A percentile compares a stretch with the other conserved stretches of the same genome.
Conservation (phyloP, 2,113 vertebrate genomes). For the Macaca nemestrina region DNA sequence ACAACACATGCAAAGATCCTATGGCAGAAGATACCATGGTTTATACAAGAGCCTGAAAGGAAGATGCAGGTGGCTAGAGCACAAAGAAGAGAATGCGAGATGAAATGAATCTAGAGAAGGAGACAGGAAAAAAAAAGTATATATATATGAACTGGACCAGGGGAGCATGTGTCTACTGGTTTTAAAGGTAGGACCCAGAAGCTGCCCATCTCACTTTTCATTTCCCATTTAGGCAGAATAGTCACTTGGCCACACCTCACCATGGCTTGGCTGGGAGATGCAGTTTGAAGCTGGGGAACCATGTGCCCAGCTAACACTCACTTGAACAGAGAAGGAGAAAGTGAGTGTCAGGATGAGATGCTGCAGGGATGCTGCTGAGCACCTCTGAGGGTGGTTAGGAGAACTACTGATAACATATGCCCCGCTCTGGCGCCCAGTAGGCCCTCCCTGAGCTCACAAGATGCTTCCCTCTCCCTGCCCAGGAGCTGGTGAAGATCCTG, state of each 20-base stretch:
- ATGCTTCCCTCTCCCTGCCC: background rate
- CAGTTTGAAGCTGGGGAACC: background rate
- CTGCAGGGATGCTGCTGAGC: background rate
- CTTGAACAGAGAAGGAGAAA: background rate
- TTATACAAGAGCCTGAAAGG: background rate
- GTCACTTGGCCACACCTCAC: background rate
- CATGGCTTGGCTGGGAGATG: background rate
- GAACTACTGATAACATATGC: background rate
- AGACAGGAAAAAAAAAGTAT: background rate
- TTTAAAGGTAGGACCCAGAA: background rate
- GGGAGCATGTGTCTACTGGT: background rate
- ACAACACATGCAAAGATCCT: background rate
- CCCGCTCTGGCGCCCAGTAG: background rate
- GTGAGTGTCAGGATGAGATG: background rate
- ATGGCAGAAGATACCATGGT: background rate
- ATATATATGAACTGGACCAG: background rate
- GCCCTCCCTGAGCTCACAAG: background rate
- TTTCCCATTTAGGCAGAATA: background rate
- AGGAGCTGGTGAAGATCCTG: constrained; percentile 95
- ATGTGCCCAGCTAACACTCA: background rate
- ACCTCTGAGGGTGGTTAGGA: background rate
- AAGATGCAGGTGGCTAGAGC: background rate
- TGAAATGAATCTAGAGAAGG: background rate
- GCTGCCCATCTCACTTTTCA: background rate
- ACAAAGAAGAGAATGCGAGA: background rate